Evolutionary conservation across 2,888 invertebrate species (phyloP).

Genomic region (Laothoe populi): DNA sequence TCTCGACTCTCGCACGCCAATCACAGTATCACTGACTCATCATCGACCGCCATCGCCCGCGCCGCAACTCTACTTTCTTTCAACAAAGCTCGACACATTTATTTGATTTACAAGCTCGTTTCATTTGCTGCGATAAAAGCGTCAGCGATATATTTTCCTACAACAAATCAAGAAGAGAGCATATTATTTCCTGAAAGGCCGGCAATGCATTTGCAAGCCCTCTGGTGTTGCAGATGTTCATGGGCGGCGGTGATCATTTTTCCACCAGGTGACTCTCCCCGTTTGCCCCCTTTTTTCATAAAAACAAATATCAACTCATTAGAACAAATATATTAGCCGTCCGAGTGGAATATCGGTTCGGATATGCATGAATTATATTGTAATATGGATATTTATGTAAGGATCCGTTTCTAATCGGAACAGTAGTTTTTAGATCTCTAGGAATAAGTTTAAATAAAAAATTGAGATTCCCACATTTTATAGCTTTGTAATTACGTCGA

Average conservation of each 20-base stretch:
- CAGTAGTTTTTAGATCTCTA: background rate
- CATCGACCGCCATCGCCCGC: slow-evolving; percentile 26
- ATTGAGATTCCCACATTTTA: slow-evolving; percentile 20
- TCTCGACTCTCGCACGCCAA: slow-evolving; percentile 37
- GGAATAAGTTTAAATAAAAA: slow-evolving; percentile 14
- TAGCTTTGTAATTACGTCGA: slow-evolving; percentile 32
- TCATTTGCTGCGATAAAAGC: slow-evolving; percentile 15
- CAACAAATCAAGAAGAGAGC: no score
- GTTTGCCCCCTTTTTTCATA: no score
- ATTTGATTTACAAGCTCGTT: slow-evolving; percentile 22
- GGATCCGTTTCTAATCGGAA: slow-evolving; percentile 1
- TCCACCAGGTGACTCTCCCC: no score
- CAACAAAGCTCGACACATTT: slow-evolving; percentile 29
- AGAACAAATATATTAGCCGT: background rate
- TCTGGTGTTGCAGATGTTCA: no score
- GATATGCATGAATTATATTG: background rate
- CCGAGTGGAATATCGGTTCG: background rate
- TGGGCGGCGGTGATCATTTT: no score
- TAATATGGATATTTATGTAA: slow-evolving; percentile 4
- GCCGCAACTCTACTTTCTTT: slow-evolving; percentile 31
- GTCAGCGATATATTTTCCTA: background rate
- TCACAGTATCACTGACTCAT: slow-evolving; percentile 31
- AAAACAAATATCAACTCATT: background rate
- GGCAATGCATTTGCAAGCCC: no score
- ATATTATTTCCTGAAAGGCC: no score